Base-by-base conservation (phyloP, 2,797 vertebrate genomes). In the Eulemur rubriventer region DNA sequence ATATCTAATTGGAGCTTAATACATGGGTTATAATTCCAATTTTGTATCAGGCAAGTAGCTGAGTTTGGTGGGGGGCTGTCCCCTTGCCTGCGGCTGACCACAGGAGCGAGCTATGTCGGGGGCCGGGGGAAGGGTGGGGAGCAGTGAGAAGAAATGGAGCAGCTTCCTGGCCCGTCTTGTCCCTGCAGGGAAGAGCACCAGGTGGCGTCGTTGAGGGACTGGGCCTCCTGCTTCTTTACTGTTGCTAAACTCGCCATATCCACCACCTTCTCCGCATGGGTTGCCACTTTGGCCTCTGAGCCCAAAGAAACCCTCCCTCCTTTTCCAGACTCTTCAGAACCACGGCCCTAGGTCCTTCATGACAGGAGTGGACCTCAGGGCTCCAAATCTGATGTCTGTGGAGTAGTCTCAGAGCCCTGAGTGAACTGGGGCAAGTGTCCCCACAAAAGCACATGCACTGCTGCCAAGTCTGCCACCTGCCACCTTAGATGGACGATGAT, bases 101-200 rank as follows among this genome's bases (percentile, higher is more conserved):
- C 7, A 26, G 38, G 35, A n/a, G 33, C 50, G 8, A 33, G 14
- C 17, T 26, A 0, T 7, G 20, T 35, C 12, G 0, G 8, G 17
- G 35, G 13, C 24, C 26, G 35, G 55, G 0, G 52, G 76, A 2
- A 38, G 2, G 3, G 35, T 10, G 35, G 55, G 7, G 55, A 41
- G 33, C 6, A 11, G 24, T 30, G 1, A 30, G 43, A 28, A n/a
- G 63, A n/a, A 33, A 1, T 2, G 16, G 4, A 30, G 22, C 17
- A 5, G 22, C 2, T 4, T 26, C 7, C 7, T 7, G 50, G 30
- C 59, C 6, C 0, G 3, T 5, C 24, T 33, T 14, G 0, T 3
- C 30, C n/a, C n/a, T 75, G 4, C 2, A 63, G 41, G 78, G 16
- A 50, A 16, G 7, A 24, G 7, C 1, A 28, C 38, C 11, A 1